These are phyloP conservation scores for Buceros bicornis DNA, from an alignment of 2,797 vertebrate genomes.

Conservation along the genomic window DNA sequence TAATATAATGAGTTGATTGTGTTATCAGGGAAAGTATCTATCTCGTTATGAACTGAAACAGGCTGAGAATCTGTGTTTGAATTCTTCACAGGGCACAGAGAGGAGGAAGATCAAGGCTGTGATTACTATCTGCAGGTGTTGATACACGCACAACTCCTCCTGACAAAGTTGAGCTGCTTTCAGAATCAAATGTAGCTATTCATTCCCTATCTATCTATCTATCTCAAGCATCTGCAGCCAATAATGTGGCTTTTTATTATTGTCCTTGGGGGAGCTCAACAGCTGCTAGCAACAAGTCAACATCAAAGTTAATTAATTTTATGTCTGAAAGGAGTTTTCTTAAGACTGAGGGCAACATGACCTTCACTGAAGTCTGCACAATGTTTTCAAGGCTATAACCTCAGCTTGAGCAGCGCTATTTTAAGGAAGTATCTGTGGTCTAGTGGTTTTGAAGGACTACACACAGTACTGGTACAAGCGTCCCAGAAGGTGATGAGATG, in stretches of 20 bases:
- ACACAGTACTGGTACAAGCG: background rate
- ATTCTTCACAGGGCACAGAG: background rate
- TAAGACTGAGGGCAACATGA: background rate
- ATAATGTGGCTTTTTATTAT: background rate
- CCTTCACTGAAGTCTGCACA: background rate
- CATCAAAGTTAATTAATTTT: background rate
- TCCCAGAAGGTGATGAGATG: background rate
- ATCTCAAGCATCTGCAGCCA: background rate
- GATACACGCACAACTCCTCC: rapidly evolving
- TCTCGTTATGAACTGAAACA: background rate
- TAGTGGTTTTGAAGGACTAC: background rate
- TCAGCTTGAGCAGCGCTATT: background rate
- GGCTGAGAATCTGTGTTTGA: background rate
- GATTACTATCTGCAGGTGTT: background rate
- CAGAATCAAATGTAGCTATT: background rate
- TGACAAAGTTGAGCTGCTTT: background rate
- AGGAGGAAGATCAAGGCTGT: background rate
- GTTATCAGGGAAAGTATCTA: background rate
- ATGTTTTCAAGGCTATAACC: background rate
- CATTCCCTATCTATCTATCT: background rate
- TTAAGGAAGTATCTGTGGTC: background rate
- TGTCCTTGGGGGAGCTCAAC: background rate
- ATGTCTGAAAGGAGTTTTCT: background rate
- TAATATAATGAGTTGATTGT: background rate
- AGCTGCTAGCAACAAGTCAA: background rate